Conservation (phyloP, 1,140 invertebrate genomes). For the Sitobion miscanthi region DNA sequence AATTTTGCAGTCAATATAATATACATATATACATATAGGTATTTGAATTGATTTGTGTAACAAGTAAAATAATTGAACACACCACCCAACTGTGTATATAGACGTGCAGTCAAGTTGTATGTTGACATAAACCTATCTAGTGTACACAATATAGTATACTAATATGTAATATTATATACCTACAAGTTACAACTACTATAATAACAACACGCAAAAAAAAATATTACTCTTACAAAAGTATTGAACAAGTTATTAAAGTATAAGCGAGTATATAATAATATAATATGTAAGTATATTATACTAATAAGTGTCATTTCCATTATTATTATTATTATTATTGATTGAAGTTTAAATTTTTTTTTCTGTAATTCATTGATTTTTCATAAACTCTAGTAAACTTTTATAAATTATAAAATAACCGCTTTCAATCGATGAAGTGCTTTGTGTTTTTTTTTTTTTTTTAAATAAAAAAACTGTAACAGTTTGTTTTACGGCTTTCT, state of each 20-base stretch:
- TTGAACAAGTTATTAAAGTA: background rate
- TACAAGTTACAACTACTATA: background rate
- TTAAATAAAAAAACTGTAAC: background rate
- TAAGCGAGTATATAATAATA: too few species aligned
- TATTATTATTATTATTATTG: background rate
- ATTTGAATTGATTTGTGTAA: background rate
- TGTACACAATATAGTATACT: background rate
- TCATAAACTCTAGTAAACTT: background rate
- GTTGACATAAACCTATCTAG: background rate
- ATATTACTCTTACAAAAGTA: background rate
- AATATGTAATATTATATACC: background rate
- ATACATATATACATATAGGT: background rate
- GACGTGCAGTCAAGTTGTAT: background rate
- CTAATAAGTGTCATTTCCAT: background rate
- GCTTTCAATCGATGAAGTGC: background rate
- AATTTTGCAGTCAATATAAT: background rate
- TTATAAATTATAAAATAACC: conserved; percentile 11
- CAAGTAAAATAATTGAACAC: background rate
- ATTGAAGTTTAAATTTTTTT: background rate
- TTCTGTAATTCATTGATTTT: background rate
- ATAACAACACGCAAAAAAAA: background rate
- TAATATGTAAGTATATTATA: too few species aligned
- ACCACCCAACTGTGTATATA: background rate
- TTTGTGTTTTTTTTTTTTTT: background rate
- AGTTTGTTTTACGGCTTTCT: background rate